Base-by-base conservation (phyloP, 2,888 invertebrate genomes). In the Coleophora deauratella region DNA sequence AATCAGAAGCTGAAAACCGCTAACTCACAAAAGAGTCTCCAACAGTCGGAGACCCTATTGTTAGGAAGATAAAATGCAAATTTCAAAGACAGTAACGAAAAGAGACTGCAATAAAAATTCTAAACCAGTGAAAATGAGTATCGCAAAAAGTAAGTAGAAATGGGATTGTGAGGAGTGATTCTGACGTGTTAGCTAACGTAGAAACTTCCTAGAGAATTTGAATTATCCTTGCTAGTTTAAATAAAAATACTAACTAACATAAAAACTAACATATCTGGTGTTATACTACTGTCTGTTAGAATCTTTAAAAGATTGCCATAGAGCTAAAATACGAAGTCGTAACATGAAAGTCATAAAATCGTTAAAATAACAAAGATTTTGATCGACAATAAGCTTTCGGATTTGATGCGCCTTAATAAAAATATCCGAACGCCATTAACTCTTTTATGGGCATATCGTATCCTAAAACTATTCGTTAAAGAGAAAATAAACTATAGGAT, bases 61-160 rank as follows among this genome's bases (percentile, higher is more conserved):
- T 11, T 12, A 11, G 1, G 11, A 4, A 1, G 11, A 15, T 37
- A 42, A 27, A 39, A 21, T 21, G 7, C 7, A n/a, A 37, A 10
- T 34, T 34, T 12, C 13, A 33, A 43, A 43, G 42, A 40, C 39
- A 21, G 31, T 44, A 31, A 44, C 37, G 27, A 28, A 45, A 55
- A 55, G 62, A 63, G 66, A 61, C 54, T 65, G 59, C 56, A 57
- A 66, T 70, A 72, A 77, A 78, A 76, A 73, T 72, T 69, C 65
- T 62, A 59, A 54, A 69, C 63, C 55, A 61, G 62, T 59, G 59
- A 66, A 73, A 80, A 78, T 79, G 76, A 77, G 72, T 76, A 66
- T 70, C 65, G 67, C 68, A 74, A 76, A 78, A 78, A 74, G 74
- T 69, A 66, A 65, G 65, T 71, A 65, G 50, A 59, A 63, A 57